Evolutionary conservation across 2,888 invertebrate species (phyloP).

Genomic region (Macrosoma leucophasiata): DNA sequence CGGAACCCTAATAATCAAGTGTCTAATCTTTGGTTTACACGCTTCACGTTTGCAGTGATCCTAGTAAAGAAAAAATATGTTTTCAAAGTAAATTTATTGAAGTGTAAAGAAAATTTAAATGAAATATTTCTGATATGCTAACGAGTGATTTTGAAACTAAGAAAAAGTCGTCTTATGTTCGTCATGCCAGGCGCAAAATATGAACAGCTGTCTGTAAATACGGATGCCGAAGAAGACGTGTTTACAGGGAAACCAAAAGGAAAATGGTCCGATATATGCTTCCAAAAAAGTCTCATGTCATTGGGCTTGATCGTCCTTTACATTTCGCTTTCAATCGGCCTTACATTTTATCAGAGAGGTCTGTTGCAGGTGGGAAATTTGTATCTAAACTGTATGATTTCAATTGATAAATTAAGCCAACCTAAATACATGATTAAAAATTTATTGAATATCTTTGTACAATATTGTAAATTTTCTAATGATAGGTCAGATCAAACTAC

Average conservation of each 20-base stretch:
- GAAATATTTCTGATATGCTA: constrained; percentile 60
- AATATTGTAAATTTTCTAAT: no score
- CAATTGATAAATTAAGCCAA: no score
- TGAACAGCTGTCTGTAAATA: constrained; percentile 64
- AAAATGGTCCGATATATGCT: constrained; percentile 56
- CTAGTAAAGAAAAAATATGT: no score
- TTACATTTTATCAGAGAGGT: constrained; percentile 98
- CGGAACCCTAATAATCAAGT: no score
- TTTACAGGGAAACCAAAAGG: constrained; percentile 49
- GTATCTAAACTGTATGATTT: no score
- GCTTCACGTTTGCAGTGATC: no score
- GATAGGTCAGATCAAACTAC: no score
- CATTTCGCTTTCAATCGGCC: constrained; percentile 93
- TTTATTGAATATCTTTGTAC: no score
- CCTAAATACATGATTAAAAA: no score
- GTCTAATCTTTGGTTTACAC: no score
- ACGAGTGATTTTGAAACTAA: constrained; percentile 31
- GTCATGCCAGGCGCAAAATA: constrained; percentile 62
- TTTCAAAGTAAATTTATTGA: no score
- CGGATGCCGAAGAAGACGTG: constrained; percentile 56
- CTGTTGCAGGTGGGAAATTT: constrained; percentile 81
- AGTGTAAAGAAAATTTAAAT: no score
- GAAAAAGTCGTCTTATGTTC: constrained; percentile 33
- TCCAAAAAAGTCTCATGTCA: constrained; percentile 58
- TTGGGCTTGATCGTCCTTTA: constrained; percentile 84